Percentiles rank a stretch among this genome's conserved stretches.
phyloP scores from a whole-genome alignment of 1,140 invertebrate genomes.

The Megalopta genalis region DNA sequence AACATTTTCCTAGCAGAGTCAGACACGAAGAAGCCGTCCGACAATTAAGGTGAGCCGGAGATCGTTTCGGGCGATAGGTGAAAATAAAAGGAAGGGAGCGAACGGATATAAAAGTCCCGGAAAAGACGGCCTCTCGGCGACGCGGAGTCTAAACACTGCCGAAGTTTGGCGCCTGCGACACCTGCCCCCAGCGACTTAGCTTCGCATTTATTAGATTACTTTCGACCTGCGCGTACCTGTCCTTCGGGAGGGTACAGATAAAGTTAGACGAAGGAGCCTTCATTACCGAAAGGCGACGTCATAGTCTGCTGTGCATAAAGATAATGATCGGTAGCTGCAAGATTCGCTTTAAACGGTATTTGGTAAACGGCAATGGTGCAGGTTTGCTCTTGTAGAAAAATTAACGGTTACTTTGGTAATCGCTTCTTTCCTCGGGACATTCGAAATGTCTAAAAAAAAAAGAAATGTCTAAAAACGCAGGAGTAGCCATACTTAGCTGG shows the following conservation, averaged over 20 bases:
- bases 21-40: neutral
- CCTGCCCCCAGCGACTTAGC: neutral
- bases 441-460: no score
- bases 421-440: no score
- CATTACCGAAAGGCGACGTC: neutral
- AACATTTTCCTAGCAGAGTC: no score
- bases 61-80: neutral
- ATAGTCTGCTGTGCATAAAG: neutral
- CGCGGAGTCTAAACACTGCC: neutral
- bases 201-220: conserved; percentile 26
- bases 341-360: neutral
- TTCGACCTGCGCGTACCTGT: conserved; percentile 27
- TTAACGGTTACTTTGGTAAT: neutral
- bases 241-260: neutral
- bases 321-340: neutral
- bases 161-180: neutral
- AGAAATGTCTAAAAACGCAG: no score
- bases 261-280: neutral
- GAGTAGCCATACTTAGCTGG: no score
- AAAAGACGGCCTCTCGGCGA: neutral
- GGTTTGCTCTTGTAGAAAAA: neutral
- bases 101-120: no score
- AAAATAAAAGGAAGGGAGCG: neutral
- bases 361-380: neutral
- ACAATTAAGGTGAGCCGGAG: neutral